phyloP scores from a whole-genome alignment of 2,888 invertebrate genomes.

The Drosophila dives region DNA sequence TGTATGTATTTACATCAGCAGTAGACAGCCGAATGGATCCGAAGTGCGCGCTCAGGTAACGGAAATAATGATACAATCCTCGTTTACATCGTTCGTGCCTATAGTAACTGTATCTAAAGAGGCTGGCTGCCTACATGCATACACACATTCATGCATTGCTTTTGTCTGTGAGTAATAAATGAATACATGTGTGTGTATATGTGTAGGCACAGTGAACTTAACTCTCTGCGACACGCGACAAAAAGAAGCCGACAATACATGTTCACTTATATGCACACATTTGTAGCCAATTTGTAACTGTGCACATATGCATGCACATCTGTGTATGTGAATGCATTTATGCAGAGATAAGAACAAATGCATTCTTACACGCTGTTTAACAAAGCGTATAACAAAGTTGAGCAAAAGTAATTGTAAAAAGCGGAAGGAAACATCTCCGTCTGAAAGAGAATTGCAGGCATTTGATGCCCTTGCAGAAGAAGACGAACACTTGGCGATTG shows the following conservation, averaged over 20 bases:
- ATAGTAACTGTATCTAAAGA: slow-evolving; percentile 1
- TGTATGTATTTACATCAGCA: slow-evolving; percentile 6
- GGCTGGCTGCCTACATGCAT: neutral
- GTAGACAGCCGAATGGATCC: neutral
- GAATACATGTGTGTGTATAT: neutral
- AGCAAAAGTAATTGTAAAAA: neutral
- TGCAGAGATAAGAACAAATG: slow-evolving; percentile 4
- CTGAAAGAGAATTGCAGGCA: neutral
- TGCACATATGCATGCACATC: neutral
- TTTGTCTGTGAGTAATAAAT: neutral
- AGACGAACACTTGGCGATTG: neutral
- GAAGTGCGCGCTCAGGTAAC: slow-evolving; percentile 1
- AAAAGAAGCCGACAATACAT: neutral
- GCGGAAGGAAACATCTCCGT: slow-evolving; percentile 1
- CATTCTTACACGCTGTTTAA: slow-evolving; percentile 2
- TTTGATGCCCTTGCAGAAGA: neutral
- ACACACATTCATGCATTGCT: neutral
- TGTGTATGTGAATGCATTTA: neutral
- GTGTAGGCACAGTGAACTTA: neutral
- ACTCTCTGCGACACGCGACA: neutral
- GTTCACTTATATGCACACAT: neutral
- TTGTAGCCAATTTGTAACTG: slow-evolving; percentile 4
- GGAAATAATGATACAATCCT: neutral
- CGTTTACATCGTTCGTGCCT: neutral
- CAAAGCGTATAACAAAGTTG: slow-evolving; percentile 1